phyloP scores from a whole-genome alignment of 2,113 vertebrate genomes.

The Nesospiza acunhae region DNA sequence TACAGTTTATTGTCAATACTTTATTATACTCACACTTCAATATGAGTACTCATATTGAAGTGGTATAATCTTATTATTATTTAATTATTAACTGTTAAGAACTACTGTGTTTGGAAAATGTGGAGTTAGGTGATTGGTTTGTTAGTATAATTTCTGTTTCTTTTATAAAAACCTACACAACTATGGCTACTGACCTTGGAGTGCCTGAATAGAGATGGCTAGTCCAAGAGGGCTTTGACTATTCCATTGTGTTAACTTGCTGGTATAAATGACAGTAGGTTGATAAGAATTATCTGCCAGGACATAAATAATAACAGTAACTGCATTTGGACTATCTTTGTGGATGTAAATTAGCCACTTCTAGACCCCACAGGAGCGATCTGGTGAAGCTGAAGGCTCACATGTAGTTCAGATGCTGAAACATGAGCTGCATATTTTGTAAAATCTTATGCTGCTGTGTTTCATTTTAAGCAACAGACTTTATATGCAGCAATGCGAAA shows the following conservation, averaged over 20 bases:
- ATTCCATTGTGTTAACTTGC: background rate
- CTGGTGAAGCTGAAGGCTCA: background rate
- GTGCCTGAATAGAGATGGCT: slow-evolving; percentile 16
- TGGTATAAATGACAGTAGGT: background rate
- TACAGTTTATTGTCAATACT: background rate
- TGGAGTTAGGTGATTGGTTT: background rate
- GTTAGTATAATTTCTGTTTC: background rate
- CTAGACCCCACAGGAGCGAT: background rate
- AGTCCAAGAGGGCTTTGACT: background rate
- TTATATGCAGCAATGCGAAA: background rate
- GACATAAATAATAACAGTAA: background rate
- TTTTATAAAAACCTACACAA: background rate
- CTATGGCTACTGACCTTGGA: slow-evolving; percentile 21
- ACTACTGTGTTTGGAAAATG: slow-evolving; percentile 37
- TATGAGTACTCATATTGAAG: background rate
- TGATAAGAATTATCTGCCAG: background rate
- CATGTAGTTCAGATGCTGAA: background rate
- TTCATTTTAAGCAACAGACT: background rate
- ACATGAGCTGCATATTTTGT: background rate
- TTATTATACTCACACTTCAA: background rate
- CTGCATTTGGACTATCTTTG: background rate
- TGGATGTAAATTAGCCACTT: background rate
- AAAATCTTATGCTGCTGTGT: background rate
- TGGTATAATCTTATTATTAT: background rate
- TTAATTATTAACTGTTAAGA: background rate